Base-by-base conservation (phyloP, 2,888 invertebrate genomes). In the Cyclophora albipunctata region DNA sequence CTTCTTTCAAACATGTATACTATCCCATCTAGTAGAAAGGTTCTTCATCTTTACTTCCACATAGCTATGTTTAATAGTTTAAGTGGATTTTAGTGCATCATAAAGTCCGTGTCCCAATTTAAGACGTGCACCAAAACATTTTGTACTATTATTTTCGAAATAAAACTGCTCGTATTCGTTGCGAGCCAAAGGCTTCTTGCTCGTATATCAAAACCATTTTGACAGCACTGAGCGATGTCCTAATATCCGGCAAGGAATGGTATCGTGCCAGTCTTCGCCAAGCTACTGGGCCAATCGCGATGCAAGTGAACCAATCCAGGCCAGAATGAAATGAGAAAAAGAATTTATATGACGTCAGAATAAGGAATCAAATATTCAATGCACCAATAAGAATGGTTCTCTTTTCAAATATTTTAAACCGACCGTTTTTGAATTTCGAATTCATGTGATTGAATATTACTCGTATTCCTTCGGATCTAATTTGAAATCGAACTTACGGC, bases 181-280 rank as follows among this genome's bases (percentile, higher is more conserved):
- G 48, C 35, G 7, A 44, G 44, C 35, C 34, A 35, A 35, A 42
- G 37, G 37, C 37, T 37, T 37, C 5, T 37, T 5, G 59, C 50
- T 62, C 64, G 64, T 80, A 75, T 71, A 78, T 81, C 78, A 79
- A 62, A 63, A 66, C 58, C 63, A 56, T 57, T 49, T 59, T 66
- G 75, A 71, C 74, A 73, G 73, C 72, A 69, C 69, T 84, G 84
- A 84, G 71, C 72, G 82, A 84, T 84, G 77, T 69, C 70, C 74
- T 78, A 83, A 84, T 84, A 84, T 84, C 84, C 84, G 82, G 20
- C 20, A 20, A 20, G 20, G 72, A 82, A 82, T 79, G 67, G 75
- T 66, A 67, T 63, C 64, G 62, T 54, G 60, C 63, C 62, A 58
- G 58, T 50, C 52, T 51, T 49, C 55, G 52, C 45, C 42, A 52